Evolutionary conservation across 2,888 invertebrate species (phyloP).

Genomic region (Scaptomyza polygonia): DNA sequence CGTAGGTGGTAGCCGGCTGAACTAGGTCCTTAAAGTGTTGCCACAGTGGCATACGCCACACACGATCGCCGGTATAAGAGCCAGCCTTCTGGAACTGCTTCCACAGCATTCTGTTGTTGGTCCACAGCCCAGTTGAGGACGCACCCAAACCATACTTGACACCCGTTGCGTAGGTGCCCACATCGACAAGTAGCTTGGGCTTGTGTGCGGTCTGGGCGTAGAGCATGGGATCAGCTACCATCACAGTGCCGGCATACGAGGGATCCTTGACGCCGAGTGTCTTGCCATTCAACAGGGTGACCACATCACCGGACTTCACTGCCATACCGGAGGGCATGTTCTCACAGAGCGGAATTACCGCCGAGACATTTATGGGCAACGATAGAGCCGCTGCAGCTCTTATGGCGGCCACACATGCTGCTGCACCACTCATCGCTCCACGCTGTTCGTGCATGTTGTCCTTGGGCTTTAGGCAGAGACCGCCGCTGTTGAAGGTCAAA

Average conservation of each 20-base stretch:
- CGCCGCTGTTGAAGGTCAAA: constrained; percentile 86
- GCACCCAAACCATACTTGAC: constrained; percentile 86
- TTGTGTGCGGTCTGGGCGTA: constrained; percentile 89
- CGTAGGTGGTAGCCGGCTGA: constrained; percentile 83
- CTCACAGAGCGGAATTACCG: constrained; percentile 84
- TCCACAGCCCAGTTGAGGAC: constrained; percentile 86
- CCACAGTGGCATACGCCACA: constrained; percentile 88
- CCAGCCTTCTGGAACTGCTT: constrained; percentile 86
- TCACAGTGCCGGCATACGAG: constrained; percentile 90
- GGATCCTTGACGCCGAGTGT: constrained; percentile 84
- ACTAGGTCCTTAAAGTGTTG: constrained; percentile 76
- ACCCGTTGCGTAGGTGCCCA: constrained; percentile 85
- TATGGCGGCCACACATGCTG: constrained; percentile 86
- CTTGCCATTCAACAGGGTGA: constrained; percentile 85
- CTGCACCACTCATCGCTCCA: constrained; percentile 87
- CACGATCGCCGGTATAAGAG: constrained; percentile 86
- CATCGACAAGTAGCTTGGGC: constrained; percentile 86
- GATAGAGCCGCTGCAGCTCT: constrained; percentile 85
- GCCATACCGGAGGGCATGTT: constrained; percentile 86
- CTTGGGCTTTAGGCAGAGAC: constrained; percentile 69
- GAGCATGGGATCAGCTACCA: constrained; percentile 91
- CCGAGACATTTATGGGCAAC: constrained; percentile 85
- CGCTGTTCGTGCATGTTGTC: constrained; percentile 79
- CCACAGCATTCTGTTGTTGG: constrained; percentile 86
- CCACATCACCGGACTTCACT: constrained; percentile 85